Evolutionary conservation across 2,797 vertebrate species (phyloP), one percentile per base, ranked within the genome.

Genomic region (Megaceryle alcyon): DNA sequence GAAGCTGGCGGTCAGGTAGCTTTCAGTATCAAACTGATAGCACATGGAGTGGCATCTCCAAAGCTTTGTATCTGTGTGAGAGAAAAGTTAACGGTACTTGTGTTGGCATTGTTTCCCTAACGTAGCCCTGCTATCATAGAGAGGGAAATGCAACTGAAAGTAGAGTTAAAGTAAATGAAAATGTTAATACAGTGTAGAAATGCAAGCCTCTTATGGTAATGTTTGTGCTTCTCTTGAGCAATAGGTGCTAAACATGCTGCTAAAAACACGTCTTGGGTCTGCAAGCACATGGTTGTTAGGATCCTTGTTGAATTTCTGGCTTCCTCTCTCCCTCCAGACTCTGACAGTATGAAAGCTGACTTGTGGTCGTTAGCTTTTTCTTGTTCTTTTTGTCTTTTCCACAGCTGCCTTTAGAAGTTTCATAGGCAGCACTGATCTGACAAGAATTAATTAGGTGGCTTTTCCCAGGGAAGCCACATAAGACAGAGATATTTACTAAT

Each of bases 391-490:
- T 75, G 87, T 61, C 2, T 73, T 66, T 91, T 80, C 51, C 18
- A 18, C 35, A 79, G 31, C 56, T 79, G 63, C 37, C 91, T 10
- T 72, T 72, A 25, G 31, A 91, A 70, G 37, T 76, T 46, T 70
- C 10, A 6, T 23, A 69, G 71, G 53, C 37, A 71, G 2, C 35
- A 28, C 19, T 63, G 70, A 84, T 39, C 73, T 63, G 63, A 19
- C 11, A 69, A 75, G 75, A 75, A 10, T 57, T 65, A 44, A n/a
- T 76, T 88, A 76, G 54, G 31, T 78, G 29, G 7, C 20, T 66
- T 14, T 80, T 91, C 41, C 22, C 0, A 0, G 80, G 60, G n/a
- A 78, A 80, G 33, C 31, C 0, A 1, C 3, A 2, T 31, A 53
- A 81, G 56, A 0, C 10, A 56, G 68, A 56, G 46, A 19, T 29